These are phyloP conservation scores for Myoxocephalus aenaeus DNA, from an alignment of 2,797 vertebrate species.

Conservation along the genomic window DNA sequence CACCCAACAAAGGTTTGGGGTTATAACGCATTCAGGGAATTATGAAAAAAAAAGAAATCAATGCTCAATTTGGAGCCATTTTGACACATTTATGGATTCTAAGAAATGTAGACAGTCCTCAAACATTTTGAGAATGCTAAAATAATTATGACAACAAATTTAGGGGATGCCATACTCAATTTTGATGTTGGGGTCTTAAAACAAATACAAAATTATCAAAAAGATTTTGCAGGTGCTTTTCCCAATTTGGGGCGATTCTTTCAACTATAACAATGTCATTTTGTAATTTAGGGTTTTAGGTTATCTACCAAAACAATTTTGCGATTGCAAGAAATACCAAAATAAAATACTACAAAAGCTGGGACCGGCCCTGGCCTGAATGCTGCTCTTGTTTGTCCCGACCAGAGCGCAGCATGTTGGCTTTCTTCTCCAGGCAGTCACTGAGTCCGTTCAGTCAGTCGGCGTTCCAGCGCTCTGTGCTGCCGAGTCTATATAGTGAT, in stretches of 20 bases:
- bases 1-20: not conserved
- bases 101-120: not conserved
- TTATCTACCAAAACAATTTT: not conserved
- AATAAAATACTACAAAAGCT: not conserved
- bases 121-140: not conserved
- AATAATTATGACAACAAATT: not conserved
- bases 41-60: not conserved
- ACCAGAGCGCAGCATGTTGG: constrained; percentile 38
- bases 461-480: constrained; percentile 55
- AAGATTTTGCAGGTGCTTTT: fast-evolving
- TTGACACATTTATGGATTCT: not conserved
- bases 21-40: not conserved
- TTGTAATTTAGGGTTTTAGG: fast-evolving
- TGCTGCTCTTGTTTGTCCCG: constrained; percentile 17
- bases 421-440: constrained; percentile 48
- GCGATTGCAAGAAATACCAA: not conserved
- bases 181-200: not conserved
- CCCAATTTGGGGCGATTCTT: not conserved
- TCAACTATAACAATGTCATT: not conserved
- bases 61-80: not conserved
- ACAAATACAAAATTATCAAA: not conserved
- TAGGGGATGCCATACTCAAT: not conserved
- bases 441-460: constrained; percentile 57
- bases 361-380: not conserved
- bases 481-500: constrained; percentile 80